These are phyloP conservation scores for Steinernema carpocapsae DNA, from an alignment of 2,888 invertebrate species.

Conservation along the genomic window DNA sequence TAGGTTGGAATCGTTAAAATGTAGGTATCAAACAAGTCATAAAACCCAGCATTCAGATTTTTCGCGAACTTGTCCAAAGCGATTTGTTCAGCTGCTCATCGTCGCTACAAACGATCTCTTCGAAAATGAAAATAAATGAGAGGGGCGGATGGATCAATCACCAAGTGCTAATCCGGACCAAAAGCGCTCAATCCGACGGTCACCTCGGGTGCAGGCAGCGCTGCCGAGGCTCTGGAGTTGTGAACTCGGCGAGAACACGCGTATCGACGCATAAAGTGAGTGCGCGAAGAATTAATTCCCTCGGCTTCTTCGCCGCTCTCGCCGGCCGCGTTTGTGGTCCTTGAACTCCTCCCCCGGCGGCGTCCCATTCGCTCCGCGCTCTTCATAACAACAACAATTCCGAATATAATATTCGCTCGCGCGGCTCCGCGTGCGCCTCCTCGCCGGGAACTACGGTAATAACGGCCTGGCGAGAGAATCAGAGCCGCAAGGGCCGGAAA, in stretches of 20 bases:
- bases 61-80: too few relatives aligned
- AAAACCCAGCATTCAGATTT: too few relatives aligned
- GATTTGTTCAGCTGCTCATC: too few relatives aligned
- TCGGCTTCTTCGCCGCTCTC: constrained; percentile 8
- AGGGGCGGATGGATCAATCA: too few relatives aligned
- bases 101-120: too few relatives aligned
- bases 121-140: too few relatives aligned
- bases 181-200: too few relatives aligned
- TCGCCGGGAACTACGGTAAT: constrained; percentile 17
- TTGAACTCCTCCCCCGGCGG: constrained; percentile 24
- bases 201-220: too few relatives aligned
- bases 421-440: constrained; percentile 18
- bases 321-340: neutral
- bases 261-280: constrained; percentile 33
- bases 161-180: too few relatives aligned
- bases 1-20: too few relatives aligned
- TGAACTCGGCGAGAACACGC: constrained; percentile 20
- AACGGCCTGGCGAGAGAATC: neutral
- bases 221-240: too few relatives aligned
- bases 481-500: neutral
- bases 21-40: too few relatives aligned
- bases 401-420: constrained; percentile 34
- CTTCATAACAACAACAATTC: constrained; percentile 34
- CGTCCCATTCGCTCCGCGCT: constrained; percentile 22
- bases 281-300: constrained; percentile 33